phyloP scores from a whole-genome alignment of 2,797 vertebrate species.

The Liasis olivaceus region DNA sequence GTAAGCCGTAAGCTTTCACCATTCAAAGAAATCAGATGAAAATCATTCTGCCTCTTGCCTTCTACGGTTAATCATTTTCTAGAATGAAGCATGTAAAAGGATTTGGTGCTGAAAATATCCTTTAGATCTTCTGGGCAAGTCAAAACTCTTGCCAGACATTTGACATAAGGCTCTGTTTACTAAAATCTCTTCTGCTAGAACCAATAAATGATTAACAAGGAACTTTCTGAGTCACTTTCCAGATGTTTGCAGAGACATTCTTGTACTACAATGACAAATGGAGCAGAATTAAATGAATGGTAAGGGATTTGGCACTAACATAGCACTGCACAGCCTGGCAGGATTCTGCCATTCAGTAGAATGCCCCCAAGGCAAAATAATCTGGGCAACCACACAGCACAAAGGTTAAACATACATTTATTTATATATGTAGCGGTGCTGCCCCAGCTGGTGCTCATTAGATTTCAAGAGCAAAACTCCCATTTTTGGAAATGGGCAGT shows the following conservation, averaged over 20 bases:
- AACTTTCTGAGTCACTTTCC: conserved; percentile 67
- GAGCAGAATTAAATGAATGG: conserved; percentile 72
- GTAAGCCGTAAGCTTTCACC: conserved; percentile 48
- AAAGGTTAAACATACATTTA: conserved; percentile 65
- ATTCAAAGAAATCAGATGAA: conserved; percentile 54
- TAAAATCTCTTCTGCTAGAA: conserved; percentile 59
- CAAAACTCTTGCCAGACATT: conserved; percentile 58
- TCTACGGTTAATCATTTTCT: conserved; percentile 58
- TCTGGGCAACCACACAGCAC: conserved; percentile 54
- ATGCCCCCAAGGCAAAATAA: conserved; percentile 61
- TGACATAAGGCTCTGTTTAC: conserved; percentile 54
- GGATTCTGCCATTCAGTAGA: conserved; percentile 59
- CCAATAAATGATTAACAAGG: conserved; percentile 69
- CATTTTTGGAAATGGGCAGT: conserved; percentile 68
- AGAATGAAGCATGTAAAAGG: conserved; percentile 45
- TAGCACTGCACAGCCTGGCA: conserved; percentile 51
- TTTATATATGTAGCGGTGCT: conserved; percentile 48
- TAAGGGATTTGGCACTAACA: conserved; percentile 53
- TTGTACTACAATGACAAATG: conserved; percentile 78
- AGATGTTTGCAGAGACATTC: conserved; percentile 76
- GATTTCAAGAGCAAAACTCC: conserved; percentile 57
- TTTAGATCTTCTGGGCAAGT: conserved; percentile 61
- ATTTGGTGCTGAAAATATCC: conserved; percentile 51
- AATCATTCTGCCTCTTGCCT: conserved; percentile 45
- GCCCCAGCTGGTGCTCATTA: conserved; percentile 70